Conservation (phyloP, 2,888 invertebrate genomes). For the Cephus pygmeus region DNA sequence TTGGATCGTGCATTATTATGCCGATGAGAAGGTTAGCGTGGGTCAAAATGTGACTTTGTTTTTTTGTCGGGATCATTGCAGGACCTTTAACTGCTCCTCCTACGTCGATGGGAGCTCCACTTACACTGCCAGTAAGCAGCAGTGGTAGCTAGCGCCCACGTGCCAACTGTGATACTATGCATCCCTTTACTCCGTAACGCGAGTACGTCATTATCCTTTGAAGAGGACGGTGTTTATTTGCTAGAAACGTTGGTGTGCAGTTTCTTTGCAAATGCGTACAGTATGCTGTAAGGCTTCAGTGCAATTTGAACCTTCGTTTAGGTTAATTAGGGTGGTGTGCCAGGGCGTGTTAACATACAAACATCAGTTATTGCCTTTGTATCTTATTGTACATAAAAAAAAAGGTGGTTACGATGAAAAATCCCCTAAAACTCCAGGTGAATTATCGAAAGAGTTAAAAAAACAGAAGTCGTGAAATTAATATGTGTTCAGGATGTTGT, state of each 20-base stretch:
- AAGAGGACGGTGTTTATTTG: constrained; percentile 40
- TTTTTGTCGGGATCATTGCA: constrained; percentile 26
- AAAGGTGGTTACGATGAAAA: background rate
- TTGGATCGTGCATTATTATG: background rate
- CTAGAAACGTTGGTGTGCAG: constrained; percentile 45
- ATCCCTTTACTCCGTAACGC: constrained; percentile 58
- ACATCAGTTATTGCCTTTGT: constrained; percentile 36
- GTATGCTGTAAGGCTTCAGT: constrained; percentile 54
- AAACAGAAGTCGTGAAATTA: constrained; percentile 15
- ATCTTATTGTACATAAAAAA: background rate
- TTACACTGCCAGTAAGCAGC: constrained; percentile 63
- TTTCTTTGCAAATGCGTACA: constrained; percentile 50
- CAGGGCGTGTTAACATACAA: constrained; percentile 49
- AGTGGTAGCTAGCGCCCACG: constrained; percentile 65
- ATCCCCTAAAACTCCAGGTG: background rate
- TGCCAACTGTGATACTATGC: constrained; percentile 64
- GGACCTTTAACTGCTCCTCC: constrained; percentile 62
- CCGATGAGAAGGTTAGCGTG: background rate
- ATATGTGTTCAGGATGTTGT: constrained; percentile 34
- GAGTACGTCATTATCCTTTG: constrained; percentile 61
- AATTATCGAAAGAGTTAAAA: background rate
- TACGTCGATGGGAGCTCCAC: constrained; percentile 62
- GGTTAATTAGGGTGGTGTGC: constrained; percentile 42
- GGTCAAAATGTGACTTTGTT: constrained; percentile 6
- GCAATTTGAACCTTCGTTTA: constrained; percentile 54